Evolutionary conservation across 2,797 vertebrate genomes (phyloP), one percentile per base, ranked within the genome.

Genomic region (Mastacembelus armatus): DNA sequence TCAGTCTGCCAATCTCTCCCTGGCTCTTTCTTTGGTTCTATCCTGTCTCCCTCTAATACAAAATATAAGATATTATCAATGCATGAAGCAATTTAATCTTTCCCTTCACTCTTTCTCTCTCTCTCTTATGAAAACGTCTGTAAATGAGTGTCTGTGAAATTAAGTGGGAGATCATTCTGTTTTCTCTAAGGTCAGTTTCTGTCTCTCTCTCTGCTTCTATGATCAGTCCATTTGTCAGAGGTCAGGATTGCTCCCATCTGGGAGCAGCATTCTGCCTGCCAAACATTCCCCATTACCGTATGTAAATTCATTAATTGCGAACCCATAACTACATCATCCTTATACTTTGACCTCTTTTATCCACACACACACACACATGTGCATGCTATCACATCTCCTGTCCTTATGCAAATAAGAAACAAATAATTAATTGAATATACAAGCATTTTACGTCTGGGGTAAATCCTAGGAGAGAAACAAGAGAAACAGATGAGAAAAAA

Each of bases 41-140:
- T 62, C 65, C 65, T 33, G 54, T 84, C 74, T 84, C 80, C 52
- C 52, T 71, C 78, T 90, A 81, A 87, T 78, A 74, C 81, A 87
- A 89, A 92, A 91, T 86, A 90, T 91, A 77, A 88, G 84, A 88
- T 87, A 90, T 93, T 93, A 87, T 91, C 89, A 92, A 93, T 93
- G 91, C 92, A 91, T 92, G 88, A 93, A 85, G 89, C 86, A 84
- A 92, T 91, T 90, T 91, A 90, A 89, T 87, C 81, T 55, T 65
- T 81, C 78, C 73, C 76, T 80, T 74, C 68, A 44, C 71, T 18
- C 81, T 52, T 76, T n/a, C n/a, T n/a, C n/a, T 82, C 85, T 59
- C 77, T 84, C 85, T 85, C 84, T 73, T 72, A 84, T 89, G 87
- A 86, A 91, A 89, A 91, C 62, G 78, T 82, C 84, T 85, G 83